Percentiles rank a stretch among this genome's conserved stretches.
Evolutionary conservation across 2,113 vertebrate genomes (phyloP).

Genomic region (Petromus typicus): DNA sequence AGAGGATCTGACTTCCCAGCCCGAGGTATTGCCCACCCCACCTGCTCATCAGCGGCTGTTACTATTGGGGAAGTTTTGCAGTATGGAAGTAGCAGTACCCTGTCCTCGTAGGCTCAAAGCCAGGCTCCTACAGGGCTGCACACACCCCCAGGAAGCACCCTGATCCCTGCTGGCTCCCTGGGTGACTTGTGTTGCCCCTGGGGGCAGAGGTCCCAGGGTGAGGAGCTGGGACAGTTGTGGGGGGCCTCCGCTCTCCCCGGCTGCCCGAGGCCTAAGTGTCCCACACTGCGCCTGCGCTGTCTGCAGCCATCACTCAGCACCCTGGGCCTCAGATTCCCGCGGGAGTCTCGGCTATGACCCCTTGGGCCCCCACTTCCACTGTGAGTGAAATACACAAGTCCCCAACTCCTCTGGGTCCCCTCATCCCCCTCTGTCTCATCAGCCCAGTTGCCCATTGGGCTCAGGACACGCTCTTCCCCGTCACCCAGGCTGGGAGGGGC

Average conservation of each 20-base stretch:
- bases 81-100: background rate
- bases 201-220: fast-evolving
- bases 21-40: fast-evolving
- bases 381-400: no score
- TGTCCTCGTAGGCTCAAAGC: background rate
- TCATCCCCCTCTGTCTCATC: background rate
- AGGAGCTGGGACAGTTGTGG: no score
- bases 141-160: background rate
- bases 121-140: background rate
- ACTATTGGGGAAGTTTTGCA: background rate
- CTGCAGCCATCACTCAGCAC: no score
- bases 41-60: background rate
- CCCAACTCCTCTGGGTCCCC: no score
- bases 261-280: background rate
- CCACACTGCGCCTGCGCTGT: background rate
- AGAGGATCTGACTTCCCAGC: background rate
- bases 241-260: no score
- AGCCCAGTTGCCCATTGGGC: background rate
- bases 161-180: background rate
- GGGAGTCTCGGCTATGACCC: no score
- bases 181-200: background rate
- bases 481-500: background rate
- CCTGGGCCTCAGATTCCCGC: no score
- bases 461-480: background rate
- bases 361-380: no score